Percentiles rank a stretch among this genome's conserved stretches.
Evolutionary conservation across 2,888 invertebrate species (phyloP).

Genomic region (Watsonalla binaria): DNA sequence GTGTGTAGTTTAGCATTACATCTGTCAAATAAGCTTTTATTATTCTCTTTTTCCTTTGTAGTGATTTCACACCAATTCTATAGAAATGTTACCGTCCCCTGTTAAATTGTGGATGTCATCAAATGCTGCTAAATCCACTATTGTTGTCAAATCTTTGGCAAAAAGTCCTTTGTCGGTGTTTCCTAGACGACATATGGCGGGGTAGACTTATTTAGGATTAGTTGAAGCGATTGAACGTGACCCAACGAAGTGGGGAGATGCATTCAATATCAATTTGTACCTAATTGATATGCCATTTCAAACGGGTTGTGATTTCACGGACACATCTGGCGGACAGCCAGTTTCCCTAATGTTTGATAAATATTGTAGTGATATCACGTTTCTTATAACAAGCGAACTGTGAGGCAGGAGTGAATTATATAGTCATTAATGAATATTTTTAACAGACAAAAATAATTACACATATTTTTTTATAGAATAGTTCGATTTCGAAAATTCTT

Average conservation of each 20-base stretch:
- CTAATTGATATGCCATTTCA: conserved; percentile 46
- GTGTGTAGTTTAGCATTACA: conserved; percentile 30
- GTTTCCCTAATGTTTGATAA: conserved; percentile 8
- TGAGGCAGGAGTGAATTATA: too few relatives aligned
- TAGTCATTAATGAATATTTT: not conserved
- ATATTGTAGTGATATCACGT: not conserved
- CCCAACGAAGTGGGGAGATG: conserved; percentile 8
- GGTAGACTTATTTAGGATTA: conserved; percentile 54
- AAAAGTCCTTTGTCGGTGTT: conserved; percentile 45
- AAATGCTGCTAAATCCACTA: conserved; percentile 50
- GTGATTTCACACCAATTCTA: conserved; percentile 61
- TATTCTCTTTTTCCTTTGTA: conserved; percentile 31
- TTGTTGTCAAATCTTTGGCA: conserved; percentile 45
- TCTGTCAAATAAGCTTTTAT: conserved; percentile 42
- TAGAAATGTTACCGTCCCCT: conserved; percentile 34
- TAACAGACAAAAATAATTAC: not conserved
- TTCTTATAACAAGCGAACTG: too few relatives aligned
- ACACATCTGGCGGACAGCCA: conserved; percentile 20
- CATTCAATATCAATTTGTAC: conserved; percentile 34
- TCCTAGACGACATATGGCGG: conserved; percentile 67
- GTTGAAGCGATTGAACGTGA: conserved; percentile 54
- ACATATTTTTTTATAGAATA: too few relatives aligned
- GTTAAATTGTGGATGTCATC: conserved; percentile 64
- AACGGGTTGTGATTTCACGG: conserved; percentile 10
- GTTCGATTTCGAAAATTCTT: too few relatives aligned